phyloP scores from a whole-genome alignment of 2,113 vertebrate species.

The Sialia sialis region DNA sequence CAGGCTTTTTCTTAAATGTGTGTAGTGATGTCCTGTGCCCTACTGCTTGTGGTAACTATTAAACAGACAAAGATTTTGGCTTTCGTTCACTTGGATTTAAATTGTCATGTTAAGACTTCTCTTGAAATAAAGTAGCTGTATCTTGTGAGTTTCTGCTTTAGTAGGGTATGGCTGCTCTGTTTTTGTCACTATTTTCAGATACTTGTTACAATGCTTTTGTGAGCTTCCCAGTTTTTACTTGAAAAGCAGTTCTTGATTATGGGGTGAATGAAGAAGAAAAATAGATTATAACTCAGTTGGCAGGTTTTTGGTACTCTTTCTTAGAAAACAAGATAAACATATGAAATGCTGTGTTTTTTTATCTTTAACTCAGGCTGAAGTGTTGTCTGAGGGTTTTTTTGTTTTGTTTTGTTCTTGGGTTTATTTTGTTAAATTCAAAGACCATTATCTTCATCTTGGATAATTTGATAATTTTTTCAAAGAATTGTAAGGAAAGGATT shows the following conservation, averaged over 20 bases:
- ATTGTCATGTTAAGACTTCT: neutral
- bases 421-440: neutral
- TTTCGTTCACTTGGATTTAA: neutral
- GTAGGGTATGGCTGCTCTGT: neutral
- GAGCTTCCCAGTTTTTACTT: neutral
- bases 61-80: neutral
- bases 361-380: neutral
- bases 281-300: neutral
- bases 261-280: neutral
- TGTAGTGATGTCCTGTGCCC: neutral
- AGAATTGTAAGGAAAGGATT: neutral
- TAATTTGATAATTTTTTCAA: neutral
- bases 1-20: neutral
- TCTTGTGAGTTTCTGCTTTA: neutral
- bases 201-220: neutral
- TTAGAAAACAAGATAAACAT: neutral
- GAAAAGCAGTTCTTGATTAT: neutral
- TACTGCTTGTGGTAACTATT: neutral
- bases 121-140: neutral
- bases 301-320: rapidly evolving
- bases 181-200: neutral
- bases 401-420: neutral
- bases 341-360: neutral
- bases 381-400: neutral
- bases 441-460: neutral